A percentile compares a stretch with the other conserved stretches of the same genome.
Evolutionary conservation across 2,797 vertebrate species (phyloP).

Genomic region (Threskiornis aethiopicus): DNA sequence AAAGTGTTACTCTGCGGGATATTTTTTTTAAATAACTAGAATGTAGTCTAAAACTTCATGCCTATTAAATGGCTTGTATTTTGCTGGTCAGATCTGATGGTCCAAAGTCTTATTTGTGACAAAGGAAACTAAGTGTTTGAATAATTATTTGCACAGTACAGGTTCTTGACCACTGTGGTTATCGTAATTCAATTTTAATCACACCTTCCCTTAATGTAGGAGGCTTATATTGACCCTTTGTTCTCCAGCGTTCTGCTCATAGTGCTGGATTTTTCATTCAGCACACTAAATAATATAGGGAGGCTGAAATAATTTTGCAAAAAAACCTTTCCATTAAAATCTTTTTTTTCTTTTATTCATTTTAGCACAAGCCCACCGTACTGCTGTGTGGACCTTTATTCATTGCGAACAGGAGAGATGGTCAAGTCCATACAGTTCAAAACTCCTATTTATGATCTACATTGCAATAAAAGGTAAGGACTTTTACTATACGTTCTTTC

Average conservation of each 20-base stretch:
- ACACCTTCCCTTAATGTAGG: neutral
- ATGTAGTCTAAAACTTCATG: neutral
- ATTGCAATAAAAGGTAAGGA: constrained; percentile 93
- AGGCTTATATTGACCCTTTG: neutral
- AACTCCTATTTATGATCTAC: constrained; percentile 95
- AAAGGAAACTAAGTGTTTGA: neutral
- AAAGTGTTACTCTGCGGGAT: neutral
- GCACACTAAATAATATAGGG: fast-evolving
- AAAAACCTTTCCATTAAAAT: neutral
- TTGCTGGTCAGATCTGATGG: neutral
- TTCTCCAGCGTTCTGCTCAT: neutral
- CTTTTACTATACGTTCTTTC: neutral
- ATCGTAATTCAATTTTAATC: neutral
- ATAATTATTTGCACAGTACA: neutral
- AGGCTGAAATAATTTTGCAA: neutral
- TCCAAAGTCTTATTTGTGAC: neutral
- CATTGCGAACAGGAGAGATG: constrained; percentile 93
- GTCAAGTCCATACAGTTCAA: constrained; percentile 99
- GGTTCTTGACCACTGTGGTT: neutral
- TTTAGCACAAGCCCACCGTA: constrained; percentile 91
- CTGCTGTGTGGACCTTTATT: constrained; percentile 95
- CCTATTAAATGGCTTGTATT: neutral
- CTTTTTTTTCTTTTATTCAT: neutral
- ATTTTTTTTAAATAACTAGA: neutral
- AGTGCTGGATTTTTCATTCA: neutral